These are phyloP conservation scores for Cyanoderma ruficeps DNA, from an alignment of 2,113 vertebrate species.

Conservation along the genomic window DNA sequence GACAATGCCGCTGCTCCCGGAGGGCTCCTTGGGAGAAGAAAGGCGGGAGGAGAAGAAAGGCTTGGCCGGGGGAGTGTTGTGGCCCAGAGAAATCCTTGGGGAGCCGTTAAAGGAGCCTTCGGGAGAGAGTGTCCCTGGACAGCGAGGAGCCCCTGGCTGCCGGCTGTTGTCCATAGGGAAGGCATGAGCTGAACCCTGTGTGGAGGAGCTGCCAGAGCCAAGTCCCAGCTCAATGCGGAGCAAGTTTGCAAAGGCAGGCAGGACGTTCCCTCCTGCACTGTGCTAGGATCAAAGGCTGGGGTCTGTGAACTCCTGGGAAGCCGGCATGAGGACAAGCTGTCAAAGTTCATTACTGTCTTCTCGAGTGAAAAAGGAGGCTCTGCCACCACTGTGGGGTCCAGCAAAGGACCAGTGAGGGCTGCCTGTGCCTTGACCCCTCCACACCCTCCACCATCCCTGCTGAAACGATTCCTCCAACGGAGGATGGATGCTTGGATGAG, in stretches of 20 bases:
- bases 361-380: neutral
- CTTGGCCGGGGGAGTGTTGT: neutral
- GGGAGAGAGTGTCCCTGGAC: neutral
- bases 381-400: neutral
- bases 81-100: neutral
- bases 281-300: neutral
- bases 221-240: neutral
- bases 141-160: neutral
- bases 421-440: accelerated
- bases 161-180: neutral
- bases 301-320: neutral
- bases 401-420: accelerated
- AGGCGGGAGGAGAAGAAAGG: conserved; percentile 45
- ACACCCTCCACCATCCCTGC: accelerated
- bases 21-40: conserved; percentile 41
- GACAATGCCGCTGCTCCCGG: conserved; percentile 33
- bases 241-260: neutral
- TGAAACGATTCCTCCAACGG: accelerated
- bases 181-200: neutral
- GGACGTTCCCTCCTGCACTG: neutral
- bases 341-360: neutral
- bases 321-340: accelerated
- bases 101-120: neutral
- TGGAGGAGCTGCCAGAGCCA: neutral
- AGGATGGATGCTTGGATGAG: neutral